These are phyloP conservation scores for Ophion slaviceki DNA, from an alignment of 2,888 invertebrate genomes.

Conservation along the genomic window DNA sequence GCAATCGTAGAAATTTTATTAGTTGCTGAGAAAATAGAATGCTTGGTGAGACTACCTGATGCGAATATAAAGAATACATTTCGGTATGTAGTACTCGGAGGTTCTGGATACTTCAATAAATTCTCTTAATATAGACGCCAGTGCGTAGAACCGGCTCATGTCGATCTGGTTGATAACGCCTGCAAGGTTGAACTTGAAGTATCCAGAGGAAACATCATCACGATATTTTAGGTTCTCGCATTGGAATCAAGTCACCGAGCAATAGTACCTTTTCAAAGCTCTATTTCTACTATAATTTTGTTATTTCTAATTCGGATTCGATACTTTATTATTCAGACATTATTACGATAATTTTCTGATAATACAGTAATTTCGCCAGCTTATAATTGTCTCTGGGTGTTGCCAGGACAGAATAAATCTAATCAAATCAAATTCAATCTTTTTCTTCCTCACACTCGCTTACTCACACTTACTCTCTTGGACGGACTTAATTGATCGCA, in stretches of 20 bases:
- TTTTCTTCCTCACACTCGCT: too few relatives aligned
- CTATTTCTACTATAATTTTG: not conserved
- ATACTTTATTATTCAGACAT: not conserved
- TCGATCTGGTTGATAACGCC: constrained; percentile 11
- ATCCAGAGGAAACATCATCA: not conserved
- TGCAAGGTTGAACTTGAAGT: constrained; percentile 14
- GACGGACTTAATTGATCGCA: constrained; percentile 7
- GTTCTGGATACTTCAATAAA: constrained; percentile 6
- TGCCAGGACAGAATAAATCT: not conserved
- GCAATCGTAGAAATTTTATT: constrained; percentile 20
- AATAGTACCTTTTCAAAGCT: not conserved
- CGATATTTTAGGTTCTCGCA: not conserved
- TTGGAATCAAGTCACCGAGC: not conserved
- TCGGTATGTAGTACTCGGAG: not conserved
- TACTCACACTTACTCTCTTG: not conserved
- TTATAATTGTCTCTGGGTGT: not conserved
- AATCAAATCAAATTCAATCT: not conserved
- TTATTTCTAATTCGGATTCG: not conserved
- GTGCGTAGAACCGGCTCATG: constrained; percentile 17
- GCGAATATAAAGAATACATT: constrained; percentile 7
- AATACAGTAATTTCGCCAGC: not conserved
- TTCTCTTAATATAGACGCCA: not conserved
- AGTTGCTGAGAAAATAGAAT: not conserved
- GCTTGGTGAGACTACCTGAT: constrained; percentile 8
- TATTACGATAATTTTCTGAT: not conserved